These are phyloP conservation scores for Scaptomyza caliginosa DNA, from an alignment of 2,888 invertebrate species.

Conservation along the genomic window DNA sequence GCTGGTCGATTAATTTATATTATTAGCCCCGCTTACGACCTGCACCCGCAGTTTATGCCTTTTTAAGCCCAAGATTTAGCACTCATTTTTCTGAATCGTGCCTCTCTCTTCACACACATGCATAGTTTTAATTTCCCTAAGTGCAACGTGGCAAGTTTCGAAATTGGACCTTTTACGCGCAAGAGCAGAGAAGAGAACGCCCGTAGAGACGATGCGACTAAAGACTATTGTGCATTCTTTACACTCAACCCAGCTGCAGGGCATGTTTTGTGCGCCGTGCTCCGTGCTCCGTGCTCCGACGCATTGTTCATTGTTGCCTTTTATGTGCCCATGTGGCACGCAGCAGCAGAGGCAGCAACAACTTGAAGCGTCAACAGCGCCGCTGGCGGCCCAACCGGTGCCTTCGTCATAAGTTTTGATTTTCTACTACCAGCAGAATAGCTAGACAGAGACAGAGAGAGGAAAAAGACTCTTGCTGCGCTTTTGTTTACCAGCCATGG, in stretches of 20 bases:
- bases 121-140: conserved; percentile 74
- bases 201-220: conserved; percentile 21
- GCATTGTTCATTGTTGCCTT: conserved; percentile 68
- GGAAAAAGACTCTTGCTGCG: conserved; percentile 57
- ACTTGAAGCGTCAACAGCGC: conserved; percentile 21
- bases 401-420: conserved; percentile 67
- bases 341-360: not conserved
- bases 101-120: conserved; percentile 33
- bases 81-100: not conserved
- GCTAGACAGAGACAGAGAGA: not conserved
- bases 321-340: conserved; percentile 49
- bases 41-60: conserved; percentile 44
- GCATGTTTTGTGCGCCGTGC: conserved; percentile 15
- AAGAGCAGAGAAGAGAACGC: conserved; percentile 40
- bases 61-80: conserved; percentile 6
- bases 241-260: conserved; percentile 44
- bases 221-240: conserved; percentile 43
- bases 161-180: conserved; percentile 67
- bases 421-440: conserved; percentile 18
- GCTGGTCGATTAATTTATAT: conserved; percentile 66
- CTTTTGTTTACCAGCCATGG: conserved; percentile 74
- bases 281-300: conserved; percentile 8
- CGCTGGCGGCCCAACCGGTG: conserved; percentile 28
- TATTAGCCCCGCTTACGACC: conserved; percentile 44
- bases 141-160: conserved; percentile 71